Evolutionary conservation across 2,113 vertebrate genomes (phyloP).

Genomic region (Etheostoma cragini): DNA sequence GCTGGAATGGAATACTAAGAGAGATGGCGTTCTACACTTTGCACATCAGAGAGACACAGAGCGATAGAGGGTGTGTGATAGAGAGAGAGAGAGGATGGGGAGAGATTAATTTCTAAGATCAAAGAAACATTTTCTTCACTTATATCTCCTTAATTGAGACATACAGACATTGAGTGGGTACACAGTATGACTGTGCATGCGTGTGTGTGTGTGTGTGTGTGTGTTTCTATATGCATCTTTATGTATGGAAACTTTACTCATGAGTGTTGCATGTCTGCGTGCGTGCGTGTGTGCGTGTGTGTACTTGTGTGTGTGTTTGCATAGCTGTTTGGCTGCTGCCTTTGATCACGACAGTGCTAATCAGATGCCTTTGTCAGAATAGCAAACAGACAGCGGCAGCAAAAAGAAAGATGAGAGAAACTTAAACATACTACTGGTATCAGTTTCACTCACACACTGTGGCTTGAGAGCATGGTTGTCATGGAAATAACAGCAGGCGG

Average conservation of each 20-base stretch:
- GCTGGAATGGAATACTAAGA: conserved; percentile 9
- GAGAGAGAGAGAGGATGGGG: neutral
- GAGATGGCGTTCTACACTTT: conserved; percentile 10
- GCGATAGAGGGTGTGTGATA: neutral
- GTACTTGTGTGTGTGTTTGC: neutral
- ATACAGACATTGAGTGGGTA: neutral
- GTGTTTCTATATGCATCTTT: neutral
- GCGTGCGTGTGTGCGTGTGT: neutral
- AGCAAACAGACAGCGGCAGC: conserved; percentile 34
- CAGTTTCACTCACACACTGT: conserved; percentile 34
- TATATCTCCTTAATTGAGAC: conserved; percentile 39
- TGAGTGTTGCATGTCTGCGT: neutral
- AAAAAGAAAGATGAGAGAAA: conserved; percentile 38
- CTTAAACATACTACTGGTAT: conserved; percentile 38
- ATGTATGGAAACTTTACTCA: neutral
- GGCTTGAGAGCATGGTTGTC: conserved; percentile 44
- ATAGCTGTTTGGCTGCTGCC: conserved; percentile 23
- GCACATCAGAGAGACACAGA: conserved; percentile 18
- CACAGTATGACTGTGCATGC: neutral
- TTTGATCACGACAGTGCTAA: conserved; percentile 55
- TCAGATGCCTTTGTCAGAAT: conserved; percentile 53
- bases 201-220: neutral
- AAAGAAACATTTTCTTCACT: conserved; percentile 33
- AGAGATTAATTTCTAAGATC: conserved; percentile 41
- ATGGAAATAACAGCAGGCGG: conserved; percentile 56